phyloP scores from a whole-genome alignment of 2,797 vertebrate species.

The Echeneis naucrates region DNA sequence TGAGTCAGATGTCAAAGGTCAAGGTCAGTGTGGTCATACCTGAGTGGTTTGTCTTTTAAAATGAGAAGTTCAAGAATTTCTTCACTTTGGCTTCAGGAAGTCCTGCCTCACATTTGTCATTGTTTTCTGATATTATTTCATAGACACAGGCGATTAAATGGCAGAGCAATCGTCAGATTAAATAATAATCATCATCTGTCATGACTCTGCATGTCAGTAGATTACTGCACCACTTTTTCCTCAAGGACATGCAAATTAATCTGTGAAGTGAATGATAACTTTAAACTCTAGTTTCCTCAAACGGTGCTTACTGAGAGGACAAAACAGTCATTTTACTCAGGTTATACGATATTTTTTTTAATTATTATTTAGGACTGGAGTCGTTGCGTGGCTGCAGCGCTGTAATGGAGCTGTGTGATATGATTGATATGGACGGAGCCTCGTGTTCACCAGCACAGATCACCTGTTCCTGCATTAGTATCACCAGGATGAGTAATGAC shows the following conservation, averaged over 20 bases:
- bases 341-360: not conserved
- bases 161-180: too few relatives aligned
- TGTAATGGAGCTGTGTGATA: constrained; percentile 65
- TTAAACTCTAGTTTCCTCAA: not conserved
- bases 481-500: constrained; percentile 55
- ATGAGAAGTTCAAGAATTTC: too few relatives aligned
- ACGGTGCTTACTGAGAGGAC: not conserved
- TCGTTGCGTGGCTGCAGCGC: too few relatives aligned
- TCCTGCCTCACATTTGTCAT: too few relatives aligned
- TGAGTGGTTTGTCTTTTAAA: too few relatives aligned
- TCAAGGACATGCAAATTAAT: not conserved
- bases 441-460: constrained; percentile 68
- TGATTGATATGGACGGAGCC: constrained; percentile 61
- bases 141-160: too few relatives aligned
- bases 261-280: not conserved
- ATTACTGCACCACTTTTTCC: not conserved
- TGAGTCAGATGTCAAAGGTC: too few relatives aligned
- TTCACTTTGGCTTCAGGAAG: too few relatives aligned
- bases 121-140: too few relatives aligned
- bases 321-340: not conserved
- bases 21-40: too few relatives aligned
- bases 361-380: not conserved
- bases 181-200: too few relatives aligned
- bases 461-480: constrained; percentile 62
- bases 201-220: too few relatives aligned